A percentile compares a stretch with the other conserved stretches of the same genome.
These are phyloP conservation scores for Lordiphosa stackelbergi DNA, from an alignment of 1,140 invertebrate genomes.

Conservation along the genomic window DNA sequence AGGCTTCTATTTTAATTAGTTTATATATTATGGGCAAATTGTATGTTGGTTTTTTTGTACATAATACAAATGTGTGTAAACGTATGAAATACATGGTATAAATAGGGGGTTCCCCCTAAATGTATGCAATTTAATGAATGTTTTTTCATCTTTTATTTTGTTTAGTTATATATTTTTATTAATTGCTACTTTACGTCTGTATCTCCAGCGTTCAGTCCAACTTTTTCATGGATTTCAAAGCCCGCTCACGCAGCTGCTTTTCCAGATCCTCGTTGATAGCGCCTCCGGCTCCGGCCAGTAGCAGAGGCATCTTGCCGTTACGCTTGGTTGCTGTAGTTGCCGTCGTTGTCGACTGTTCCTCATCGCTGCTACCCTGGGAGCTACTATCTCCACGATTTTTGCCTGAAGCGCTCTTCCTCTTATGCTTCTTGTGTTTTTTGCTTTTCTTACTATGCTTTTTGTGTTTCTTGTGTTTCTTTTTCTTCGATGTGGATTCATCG, in stretches of 20 bases:
- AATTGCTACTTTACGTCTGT: slow-evolving; percentile 13
- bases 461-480: slow-evolving; percentile 83
- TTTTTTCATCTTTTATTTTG: slow-evolving; percentile 6
- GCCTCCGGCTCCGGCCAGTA: slow-evolving; percentile 81
- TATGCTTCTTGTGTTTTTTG: slow-evolving; percentile 83
- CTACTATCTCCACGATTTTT: slow-evolving; percentile 79
- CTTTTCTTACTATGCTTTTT: slow-evolving; percentile 85
- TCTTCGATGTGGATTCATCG: slow-evolving; percentile 80
- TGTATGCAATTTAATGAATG: slow-evolving; percentile 54
- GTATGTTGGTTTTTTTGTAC: slow-evolving; percentile 54
- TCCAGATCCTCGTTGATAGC: slow-evolving; percentile 87
- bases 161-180: slow-evolving; percentile 9
- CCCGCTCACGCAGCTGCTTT: slow-evolving; percentile 91
- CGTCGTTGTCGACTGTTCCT: slow-evolving; percentile 37
- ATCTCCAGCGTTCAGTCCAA: slow-evolving; percentile 52
- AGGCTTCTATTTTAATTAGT: slow-evolving; percentile 22
- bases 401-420: slow-evolving; percentile 80
- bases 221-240: slow-evolving; percentile 83
- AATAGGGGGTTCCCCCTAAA: slow-evolving; percentile 30
- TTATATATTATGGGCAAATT: slow-evolving; percentile 25
- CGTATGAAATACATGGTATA: slow-evolving; percentile 66
- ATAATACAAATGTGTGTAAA: slow-evolving; percentile 60
- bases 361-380: slow-evolving; percentile 80
- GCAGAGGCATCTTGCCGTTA: slow-evolving; percentile 76
- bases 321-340: slow-evolving; percentile 62